Conservation (phyloP, 1,140 invertebrate species). For the Zaprionus vittiger region DNA sequence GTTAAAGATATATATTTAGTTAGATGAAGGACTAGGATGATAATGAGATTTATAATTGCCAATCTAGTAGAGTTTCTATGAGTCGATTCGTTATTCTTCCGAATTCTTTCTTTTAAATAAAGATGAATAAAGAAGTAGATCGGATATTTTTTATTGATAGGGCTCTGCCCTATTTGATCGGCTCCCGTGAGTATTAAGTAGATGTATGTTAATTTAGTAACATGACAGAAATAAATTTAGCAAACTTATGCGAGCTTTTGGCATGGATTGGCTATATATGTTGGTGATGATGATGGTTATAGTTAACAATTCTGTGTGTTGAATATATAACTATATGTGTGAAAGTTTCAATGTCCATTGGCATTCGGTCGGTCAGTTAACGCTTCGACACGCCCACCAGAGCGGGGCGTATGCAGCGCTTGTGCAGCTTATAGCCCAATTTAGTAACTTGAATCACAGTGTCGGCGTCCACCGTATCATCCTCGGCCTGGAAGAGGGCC, state of each 20-base stretch:
- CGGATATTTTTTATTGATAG: neutral
- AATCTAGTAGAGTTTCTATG: neutral
- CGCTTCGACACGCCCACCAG: slow-evolving; percentile 96
- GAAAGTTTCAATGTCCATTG: neutral
- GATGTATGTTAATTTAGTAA: slow-evolving; percentile 22
- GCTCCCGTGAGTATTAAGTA: neutral
- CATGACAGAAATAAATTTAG: slow-evolving; percentile 23
- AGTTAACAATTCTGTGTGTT: neutral
- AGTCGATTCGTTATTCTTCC: too few relatives aligned
- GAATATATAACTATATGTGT: neutral
- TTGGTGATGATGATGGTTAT: neutral
- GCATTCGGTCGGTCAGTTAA: slow-evolving; percentile 10
- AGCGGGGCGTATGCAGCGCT: slow-evolving; percentile 96
- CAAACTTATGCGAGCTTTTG: neutral
- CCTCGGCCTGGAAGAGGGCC: slow-evolving; percentile 96
- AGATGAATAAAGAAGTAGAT: neutral
- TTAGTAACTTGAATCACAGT: slow-evolving; percentile 96
- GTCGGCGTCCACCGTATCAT: slow-evolving; percentile 91
- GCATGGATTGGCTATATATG: neutral
- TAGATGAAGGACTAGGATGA: too few relatives aligned
- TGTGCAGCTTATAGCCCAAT: slow-evolving; percentile 97
- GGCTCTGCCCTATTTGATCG: neutral
- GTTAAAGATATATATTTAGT: too few relatives aligned
- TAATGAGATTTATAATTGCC: too few relatives aligned
- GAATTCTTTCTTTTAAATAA: neutral